Conservation (phyloP, 2,797 vertebrate genomes). For the Cossypha polioptera region DNA sequence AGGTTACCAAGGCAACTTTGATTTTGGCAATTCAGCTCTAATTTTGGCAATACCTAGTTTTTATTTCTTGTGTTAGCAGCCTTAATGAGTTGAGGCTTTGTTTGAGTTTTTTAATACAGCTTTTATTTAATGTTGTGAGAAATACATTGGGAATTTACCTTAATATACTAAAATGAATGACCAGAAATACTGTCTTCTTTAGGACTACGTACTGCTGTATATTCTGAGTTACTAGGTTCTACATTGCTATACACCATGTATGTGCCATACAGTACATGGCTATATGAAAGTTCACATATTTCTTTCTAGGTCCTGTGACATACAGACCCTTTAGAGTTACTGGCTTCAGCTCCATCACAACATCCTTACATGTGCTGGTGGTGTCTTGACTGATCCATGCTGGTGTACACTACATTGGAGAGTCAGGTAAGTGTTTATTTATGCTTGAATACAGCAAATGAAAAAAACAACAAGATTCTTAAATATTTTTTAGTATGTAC, state of each 20-base stretch:
- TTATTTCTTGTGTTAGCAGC: neutral
- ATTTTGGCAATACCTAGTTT: neutral
- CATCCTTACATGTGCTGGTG: neutral
- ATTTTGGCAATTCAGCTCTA: neutral
- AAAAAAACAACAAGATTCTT: neutral
- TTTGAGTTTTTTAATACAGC: neutral
- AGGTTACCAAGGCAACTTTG: neutral
- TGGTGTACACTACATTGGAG: neutral
- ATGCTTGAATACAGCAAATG: neutral
- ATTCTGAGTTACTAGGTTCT: neutral
- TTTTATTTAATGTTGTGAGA: neutral
- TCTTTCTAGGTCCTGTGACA: neutral
- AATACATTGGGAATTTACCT: neutral
- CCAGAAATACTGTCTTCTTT: neutral
- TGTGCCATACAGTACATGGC: neutral
- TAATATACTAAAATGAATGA: neutral
- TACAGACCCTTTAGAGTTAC: neutral
- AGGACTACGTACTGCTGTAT: neutral
- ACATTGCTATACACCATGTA: too few relatives aligned
- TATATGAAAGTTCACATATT: fast-evolving
- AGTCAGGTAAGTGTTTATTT: neutral
- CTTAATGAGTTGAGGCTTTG: neutral
- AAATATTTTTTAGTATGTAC: neutral
- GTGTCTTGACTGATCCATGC: fast-evolving
- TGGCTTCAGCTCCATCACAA: neutral